A percentile compares a stretch with the other conserved stretches of the same genome.
Evolutionary conservation across 2,888 invertebrate species (phyloP).

Genomic region (Mesochorus sp.): DNA sequence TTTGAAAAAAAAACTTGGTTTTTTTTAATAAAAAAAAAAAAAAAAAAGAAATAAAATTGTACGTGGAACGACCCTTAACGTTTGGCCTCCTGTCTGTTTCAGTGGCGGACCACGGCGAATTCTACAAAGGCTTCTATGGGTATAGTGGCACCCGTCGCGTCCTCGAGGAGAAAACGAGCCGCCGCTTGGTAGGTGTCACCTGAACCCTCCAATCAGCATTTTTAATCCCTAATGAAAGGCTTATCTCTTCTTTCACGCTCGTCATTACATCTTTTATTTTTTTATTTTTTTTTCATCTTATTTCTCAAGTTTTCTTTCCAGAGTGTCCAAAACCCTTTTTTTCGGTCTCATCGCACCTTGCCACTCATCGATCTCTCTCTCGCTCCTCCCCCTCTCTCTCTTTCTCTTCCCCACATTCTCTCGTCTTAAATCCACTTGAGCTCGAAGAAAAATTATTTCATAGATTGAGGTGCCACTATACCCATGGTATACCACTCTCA

Average conservation of each 20-base stretch:
- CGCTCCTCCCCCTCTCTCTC: constrained; percentile 38
- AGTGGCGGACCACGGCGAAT: constrained; percentile 92
- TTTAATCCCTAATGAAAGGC: constrained; percentile 36
- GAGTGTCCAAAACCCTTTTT: constrained; percentile 15
- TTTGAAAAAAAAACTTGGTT: constrained; percentile 44
- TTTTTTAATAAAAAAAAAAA: constrained; percentile 50
- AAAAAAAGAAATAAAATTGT: constrained; percentile 23
- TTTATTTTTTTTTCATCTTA: constrained; percentile 26
- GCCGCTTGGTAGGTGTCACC: constrained; percentile 88
- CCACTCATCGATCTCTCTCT: constrained; percentile 21
- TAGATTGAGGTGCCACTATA: constrained; percentile 80
- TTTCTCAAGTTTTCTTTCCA: constrained; percentile 43
- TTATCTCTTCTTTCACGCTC: constrained; percentile 13
- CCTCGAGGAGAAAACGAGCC: constrained; percentile 86
- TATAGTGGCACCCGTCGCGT: constrained; percentile 88
- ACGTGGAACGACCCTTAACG: constrained; percentile 75
- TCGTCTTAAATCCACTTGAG: constrained; percentile 8
- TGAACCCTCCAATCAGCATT: constrained; percentile 69
- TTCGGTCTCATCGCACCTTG: not conserved
- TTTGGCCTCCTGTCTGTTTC: constrained; percentile 84
- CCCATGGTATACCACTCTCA: constrained; percentile 77
- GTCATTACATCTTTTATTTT: no score
- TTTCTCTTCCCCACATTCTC: no score
- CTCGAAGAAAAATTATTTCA: constrained; percentile 61
- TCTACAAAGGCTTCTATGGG: constrained; percentile 92